phyloP scores from a whole-genome alignment of 2,888 invertebrate genomes.

The Saturnia japonica region DNA sequence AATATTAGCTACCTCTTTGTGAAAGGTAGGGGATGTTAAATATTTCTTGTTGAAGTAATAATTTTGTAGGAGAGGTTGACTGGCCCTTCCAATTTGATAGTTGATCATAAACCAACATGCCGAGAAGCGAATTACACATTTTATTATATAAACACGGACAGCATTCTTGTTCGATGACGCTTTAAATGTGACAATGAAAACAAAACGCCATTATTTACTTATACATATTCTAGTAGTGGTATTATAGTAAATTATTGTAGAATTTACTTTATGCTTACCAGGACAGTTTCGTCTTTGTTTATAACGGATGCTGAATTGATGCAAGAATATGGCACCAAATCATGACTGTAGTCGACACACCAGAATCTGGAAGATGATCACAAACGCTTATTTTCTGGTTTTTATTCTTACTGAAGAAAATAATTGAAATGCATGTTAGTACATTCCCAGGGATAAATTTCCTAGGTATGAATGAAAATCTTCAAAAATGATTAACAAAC shows the following conservation, averaged over 20 bases:
- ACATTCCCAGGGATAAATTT: not conserved
- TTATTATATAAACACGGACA: not conserved
- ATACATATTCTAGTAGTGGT: not conserved
- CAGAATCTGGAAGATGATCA: slow-evolving; percentile 88
- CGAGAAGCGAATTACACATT: not conserved
- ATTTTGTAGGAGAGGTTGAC: too few relatives aligned
- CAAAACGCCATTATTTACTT: not conserved
- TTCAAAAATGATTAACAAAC: too few relatives aligned
- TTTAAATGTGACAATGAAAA: not conserved
- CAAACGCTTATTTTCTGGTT: not conserved
- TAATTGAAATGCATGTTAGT: not conserved
- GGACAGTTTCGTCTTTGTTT: slow-evolving; percentile 97
- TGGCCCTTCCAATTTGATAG: too few relatives aligned
- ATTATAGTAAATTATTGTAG: not conserved
- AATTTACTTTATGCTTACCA: slow-evolving; percentile 71
- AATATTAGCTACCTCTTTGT: too few relatives aligned
- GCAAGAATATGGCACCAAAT: slow-evolving; percentile 96
- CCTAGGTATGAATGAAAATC: too few relatives aligned
- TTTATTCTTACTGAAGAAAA: not conserved
- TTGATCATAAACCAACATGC: too few relatives aligned
- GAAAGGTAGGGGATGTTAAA: too few relatives aligned
- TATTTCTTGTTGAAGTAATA: too few relatives aligned
- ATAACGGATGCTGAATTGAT: slow-evolving; percentile 97
- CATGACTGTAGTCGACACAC: slow-evolving; percentile 98
- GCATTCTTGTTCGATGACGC: not conserved